These are phyloP conservation scores for Paracentrotus lividus DNA, from an alignment of 53 echinoderm and acorn worm species.

Conservation along the genomic window DNA sequence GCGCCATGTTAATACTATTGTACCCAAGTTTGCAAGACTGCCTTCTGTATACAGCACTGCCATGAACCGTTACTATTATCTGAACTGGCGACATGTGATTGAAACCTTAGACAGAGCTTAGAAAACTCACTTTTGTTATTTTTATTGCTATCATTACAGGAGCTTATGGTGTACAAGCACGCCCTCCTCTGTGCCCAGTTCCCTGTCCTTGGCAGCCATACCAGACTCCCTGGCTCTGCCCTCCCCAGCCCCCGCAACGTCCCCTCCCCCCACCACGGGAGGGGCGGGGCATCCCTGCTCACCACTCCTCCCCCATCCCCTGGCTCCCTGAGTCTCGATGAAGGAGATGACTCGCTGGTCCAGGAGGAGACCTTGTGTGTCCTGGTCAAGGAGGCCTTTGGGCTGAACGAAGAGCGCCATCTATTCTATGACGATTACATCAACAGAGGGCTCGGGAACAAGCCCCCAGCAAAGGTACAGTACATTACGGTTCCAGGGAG, in stretches of 20 bases:
- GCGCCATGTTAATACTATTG: no score
- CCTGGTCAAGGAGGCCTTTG: conserved; percentile 86
- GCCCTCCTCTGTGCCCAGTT: conserved; percentile 95
- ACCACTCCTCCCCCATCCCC: conserved; percentile 64
- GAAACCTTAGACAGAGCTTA: no score
- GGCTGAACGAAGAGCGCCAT: conserved; percentile 86
- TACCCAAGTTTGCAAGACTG: no score
- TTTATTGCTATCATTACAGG: conserved; percentile 80
- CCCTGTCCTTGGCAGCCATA: conserved; percentile 89
- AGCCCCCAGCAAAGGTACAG: conserved; percentile 95
- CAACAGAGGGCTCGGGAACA: conserved; percentile 80
- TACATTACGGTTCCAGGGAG: no score
- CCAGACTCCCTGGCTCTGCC: conserved; percentile 40
- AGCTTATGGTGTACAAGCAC: conserved; percentile 88
- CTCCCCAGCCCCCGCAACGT: conserved; percentile 60
- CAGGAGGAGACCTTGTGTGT: conserved; percentile 92
- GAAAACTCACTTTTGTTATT: no score
- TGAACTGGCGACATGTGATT: no score
- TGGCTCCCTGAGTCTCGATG: conserved; percentile 71
- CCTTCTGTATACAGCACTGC: no score
- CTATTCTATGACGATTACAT: conserved; percentile 85
- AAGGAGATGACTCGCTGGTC: conserved; percentile 77
- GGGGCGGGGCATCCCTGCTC: conserved; percentile 32
- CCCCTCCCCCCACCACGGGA: not conserved
- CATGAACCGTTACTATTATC: no score